A percentile compares a stretch with the other conserved stretches of the same genome.
Evolutionary conservation across 2,797 vertebrate genomes (phyloP).

Genomic region (Bucorvus abyssinicus): DNA sequence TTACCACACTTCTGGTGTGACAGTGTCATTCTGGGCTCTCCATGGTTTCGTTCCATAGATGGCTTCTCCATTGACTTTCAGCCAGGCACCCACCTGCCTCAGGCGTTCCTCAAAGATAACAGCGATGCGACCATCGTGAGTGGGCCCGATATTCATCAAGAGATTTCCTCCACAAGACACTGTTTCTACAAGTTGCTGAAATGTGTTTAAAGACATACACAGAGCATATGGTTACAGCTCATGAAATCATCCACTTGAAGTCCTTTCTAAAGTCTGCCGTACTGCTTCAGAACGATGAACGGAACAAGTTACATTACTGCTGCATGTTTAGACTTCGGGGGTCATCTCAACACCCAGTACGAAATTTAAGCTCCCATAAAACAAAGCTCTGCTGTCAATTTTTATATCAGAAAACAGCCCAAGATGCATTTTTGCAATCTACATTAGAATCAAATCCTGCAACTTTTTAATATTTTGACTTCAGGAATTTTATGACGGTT

Average conservation of each 20-base stretch:
- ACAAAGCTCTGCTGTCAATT: not conserved
- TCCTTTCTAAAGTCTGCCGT: not conserved
- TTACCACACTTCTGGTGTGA: constrained; percentile 85
- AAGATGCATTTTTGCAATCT: not conserved
- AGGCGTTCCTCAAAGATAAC: constrained; percentile 91
- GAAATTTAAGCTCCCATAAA: not conserved
- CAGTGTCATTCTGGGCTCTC: constrained; percentile 87
- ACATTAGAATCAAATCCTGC: not conserved
- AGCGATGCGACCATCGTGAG: constrained; percentile 86
- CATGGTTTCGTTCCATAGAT: constrained; percentile 89
- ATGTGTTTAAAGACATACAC: constrained; percentile 11
- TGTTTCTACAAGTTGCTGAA: constrained; percentile 87
- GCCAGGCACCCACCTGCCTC: constrained; percentile 90
- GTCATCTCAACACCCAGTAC: not conserved
- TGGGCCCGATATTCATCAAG: constrained; percentile 92
- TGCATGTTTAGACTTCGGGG: not conserved
- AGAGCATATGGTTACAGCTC: not conserved
- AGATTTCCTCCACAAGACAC: constrained; percentile 95
- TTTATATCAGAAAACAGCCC: not conserved
- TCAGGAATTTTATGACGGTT: not conserved
- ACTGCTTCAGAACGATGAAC: not conserved
- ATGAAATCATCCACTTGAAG: not conserved
- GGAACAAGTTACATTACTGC: not conserved
- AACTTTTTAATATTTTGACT: not conserved
- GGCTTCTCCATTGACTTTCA: constrained; percentile 88